These are phyloP conservation scores for Cossypha heuglini DNA, from an alignment of 2,797 vertebrate genomes.

Conservation along the genomic window DNA sequence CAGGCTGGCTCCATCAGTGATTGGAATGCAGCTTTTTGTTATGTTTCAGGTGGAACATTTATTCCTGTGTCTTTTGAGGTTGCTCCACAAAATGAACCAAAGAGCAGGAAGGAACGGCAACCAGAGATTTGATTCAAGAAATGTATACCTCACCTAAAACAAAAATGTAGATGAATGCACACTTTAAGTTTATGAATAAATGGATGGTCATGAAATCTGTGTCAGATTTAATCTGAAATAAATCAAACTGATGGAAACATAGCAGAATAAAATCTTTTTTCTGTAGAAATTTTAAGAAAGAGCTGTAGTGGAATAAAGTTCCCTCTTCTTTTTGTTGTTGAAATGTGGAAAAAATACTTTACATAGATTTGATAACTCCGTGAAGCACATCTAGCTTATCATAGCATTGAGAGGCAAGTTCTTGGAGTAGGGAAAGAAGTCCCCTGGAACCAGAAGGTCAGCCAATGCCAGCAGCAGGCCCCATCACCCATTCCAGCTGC, in stretches of 20 bases:
- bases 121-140: neutral
- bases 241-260: neutral
- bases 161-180: neutral
- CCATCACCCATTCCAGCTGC: neutral
- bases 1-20: neutral
- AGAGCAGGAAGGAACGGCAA: neutral
- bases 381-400: no score
- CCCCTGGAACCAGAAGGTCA: no score
- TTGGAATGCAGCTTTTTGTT: neutral
- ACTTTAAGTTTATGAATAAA: neutral
- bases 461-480: neutral
- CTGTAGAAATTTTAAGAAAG: neutral
- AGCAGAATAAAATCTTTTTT: neutral
- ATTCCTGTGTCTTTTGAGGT: neutral
- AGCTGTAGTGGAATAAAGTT: neutral
- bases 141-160: neutral
- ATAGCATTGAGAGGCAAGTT: no score
- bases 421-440: no score
- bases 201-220: neutral
- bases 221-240: neutral
- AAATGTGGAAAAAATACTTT: no score
- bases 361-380: no score
- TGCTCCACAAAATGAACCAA: neutral
- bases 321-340: no score
- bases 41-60: neutral